Conservation (phyloP, 2,797 vertebrate species). For the Gallinago stenura region DNA sequence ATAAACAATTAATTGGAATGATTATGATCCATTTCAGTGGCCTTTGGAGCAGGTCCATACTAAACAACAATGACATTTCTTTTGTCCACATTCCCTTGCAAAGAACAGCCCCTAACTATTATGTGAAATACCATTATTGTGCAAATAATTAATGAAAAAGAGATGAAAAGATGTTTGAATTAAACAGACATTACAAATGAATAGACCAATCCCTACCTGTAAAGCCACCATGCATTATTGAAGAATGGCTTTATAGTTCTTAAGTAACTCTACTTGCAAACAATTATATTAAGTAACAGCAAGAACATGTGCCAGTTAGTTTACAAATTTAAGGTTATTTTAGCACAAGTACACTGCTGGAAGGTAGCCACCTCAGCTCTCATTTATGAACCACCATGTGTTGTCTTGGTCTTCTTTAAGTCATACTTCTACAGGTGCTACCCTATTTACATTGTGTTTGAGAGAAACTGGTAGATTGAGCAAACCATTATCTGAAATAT, state of each 20-base stretch:
- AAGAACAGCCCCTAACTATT: not conserved
- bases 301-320: not conserved
- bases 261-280: not conserved
- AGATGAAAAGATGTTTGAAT: not conserved
- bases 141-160: not conserved
- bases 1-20: not conserved
- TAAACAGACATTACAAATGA: not conserved
- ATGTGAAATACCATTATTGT: not conserved
- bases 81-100: not conserved
- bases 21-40: not conserved
- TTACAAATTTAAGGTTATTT: slow-evolving; percentile 1
- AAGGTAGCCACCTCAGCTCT: not conserved
- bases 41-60: not conserved
- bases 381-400: not conserved
- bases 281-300: not conserved
- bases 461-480: not conserved
- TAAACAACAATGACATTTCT: not conserved
- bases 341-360: not conserved
- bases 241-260: not conserved
- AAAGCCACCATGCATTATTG: not conserved
- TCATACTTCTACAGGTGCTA: not conserved
- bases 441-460: not conserved
- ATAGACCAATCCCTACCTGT: not conserved
- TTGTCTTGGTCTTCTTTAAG: not conserved
- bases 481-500: not conserved